Evolutionary conservation across 2,888 invertebrate species (phyloP), one percentile per base, ranked within the genome.

Genomic region (Cactoblastis cactorum): DNA sequence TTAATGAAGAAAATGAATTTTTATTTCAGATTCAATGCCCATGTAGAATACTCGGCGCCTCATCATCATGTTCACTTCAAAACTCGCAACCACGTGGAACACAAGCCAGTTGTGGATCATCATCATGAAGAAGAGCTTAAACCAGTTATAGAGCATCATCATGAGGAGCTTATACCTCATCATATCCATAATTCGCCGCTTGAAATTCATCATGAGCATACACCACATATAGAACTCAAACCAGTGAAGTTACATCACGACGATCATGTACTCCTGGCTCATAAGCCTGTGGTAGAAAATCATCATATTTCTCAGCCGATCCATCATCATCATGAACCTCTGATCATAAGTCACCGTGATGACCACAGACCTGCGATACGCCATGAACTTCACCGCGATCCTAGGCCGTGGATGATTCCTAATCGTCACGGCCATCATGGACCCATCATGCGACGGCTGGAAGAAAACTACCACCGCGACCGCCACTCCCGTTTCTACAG

Each of bases 1-100:
- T n/a, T n/a, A n/a, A n/a, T n/a, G n/a, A n/a, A n/a, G n/a, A n/a
- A n/a, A n/a, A n/a, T n/a, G n/a, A n/a, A n/a, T n/a, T n/a, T n/a
- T n/a, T 6, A 28, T 18, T 55, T 3, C 57, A 72, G 73, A 52
- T 72, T 68, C 55, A 54, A 59, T 47, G 73, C 73, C 45, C 53
- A 46, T 49, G 73, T 73, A 38, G 61, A 65, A 57, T 67, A 72
- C 51, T 62, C 65, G 33, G 66, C 63, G 18, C 54, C 56, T 8
- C 57, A 67, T 46, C 62, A 71, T 50, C 65, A 69, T 38, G 55
- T 50, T 49, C 51, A 63, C 56, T 50, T n/a, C 38, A 54, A 54
- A 32, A 49, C 41, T 6, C 32, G 52, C 11, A 55, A 51, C 5
- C 56, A 58, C 0, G 24, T 38, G 14, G 49, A 50, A 3, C 12